Percentiles rank a stretch among this genome's conserved stretches.
Evolutionary conservation across 2,888 invertebrate species (phyloP).

Genomic region (Ptilodon capucinus): DNA sequence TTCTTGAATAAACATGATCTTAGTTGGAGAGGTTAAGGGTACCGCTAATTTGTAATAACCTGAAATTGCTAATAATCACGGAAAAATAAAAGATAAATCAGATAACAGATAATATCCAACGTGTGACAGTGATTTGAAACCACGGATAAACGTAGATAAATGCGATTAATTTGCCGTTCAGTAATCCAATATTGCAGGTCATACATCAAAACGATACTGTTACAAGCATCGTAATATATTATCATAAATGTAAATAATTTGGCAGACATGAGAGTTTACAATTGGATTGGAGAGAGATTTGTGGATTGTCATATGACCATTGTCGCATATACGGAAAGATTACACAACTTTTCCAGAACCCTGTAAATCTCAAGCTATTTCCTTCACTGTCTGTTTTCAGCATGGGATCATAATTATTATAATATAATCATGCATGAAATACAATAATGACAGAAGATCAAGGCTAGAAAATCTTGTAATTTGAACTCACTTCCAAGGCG

Average conservation of each 20-base stretch:
- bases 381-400: too few relatives aligned
- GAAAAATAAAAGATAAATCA: not conserved
- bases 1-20: too few relatives aligned
- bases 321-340: not conserved
- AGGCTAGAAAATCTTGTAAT: too few relatives aligned
- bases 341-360: not conserved
- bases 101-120: constrained; percentile 4
- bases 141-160: constrained; percentile 10
- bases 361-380: too few relatives aligned
- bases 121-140: not conserved
- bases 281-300: not conserved
- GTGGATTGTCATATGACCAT: not conserved
- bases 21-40: too few relatives aligned
- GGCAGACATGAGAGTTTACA: constrained; percentile 6
- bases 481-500: too few relatives aligned
- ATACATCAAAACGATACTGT: constrained; percentile 9
- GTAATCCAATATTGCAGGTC: constrained; percentile 5
- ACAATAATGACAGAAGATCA: too few relatives aligned
- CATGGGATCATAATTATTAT: too few relatives aligned
- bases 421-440: too few relatives aligned
- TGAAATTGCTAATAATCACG: too few relatives aligned
- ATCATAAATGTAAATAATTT: constrained; percentile 7
- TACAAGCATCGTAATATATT: constrained; percentile 6
- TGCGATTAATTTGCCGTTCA: constrained; percentile 17
- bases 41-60: too few relatives aligned